These are phyloP conservation scores for Myotis vivesi DNA, from an alignment of 2,797 vertebrate species.

Conservation along the genomic window DNA sequence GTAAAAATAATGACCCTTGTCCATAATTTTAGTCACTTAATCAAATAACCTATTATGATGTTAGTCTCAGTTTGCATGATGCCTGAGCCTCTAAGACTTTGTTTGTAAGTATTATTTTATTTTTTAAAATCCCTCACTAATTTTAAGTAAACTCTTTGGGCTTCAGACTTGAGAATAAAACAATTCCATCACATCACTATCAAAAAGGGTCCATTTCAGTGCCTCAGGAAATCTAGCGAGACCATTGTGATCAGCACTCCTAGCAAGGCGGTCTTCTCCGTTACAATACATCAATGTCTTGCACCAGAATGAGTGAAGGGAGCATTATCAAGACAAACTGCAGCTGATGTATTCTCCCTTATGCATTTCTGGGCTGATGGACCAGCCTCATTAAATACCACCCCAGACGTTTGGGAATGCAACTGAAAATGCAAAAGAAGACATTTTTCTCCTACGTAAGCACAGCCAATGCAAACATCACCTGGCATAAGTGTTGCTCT, in stretches of 20 bases:
- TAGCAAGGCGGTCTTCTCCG: slow-evolving; percentile 38
- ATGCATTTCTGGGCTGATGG: slow-evolving; percentile 56
- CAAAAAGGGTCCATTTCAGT: slow-evolving; percentile 59
- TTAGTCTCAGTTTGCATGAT: neutral
- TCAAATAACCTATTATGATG: slow-evolving; percentile 8
- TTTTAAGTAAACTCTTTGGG: slow-evolving; percentile 72
- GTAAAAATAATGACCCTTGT: neutral
- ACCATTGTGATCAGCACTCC: slow-evolving; percentile 34
- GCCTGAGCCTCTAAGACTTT: slow-evolving; percentile 56
- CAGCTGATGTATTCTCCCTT: slow-evolving; percentile 43
- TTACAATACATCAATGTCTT: slow-evolving; percentile 53
- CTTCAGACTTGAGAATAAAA: slow-evolving; percentile 76
- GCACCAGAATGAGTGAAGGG: slow-evolving; percentile 36
- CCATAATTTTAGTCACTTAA: neutral
- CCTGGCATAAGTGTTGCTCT: neutral
- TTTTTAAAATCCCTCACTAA: slow-evolving; percentile 70
- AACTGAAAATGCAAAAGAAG: slow-evolving; percentile 53
- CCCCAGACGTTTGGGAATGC: slow-evolving; percentile 54
- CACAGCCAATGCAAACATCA: slow-evolving; percentile 44
- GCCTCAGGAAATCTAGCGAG: slow-evolving; percentile 37
- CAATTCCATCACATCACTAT: slow-evolving; percentile 72
- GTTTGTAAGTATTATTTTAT: slow-evolving; percentile 79
- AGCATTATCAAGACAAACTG: slow-evolving; percentile 60
- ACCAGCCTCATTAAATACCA: slow-evolving; percentile 60
- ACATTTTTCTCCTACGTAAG: neutral